Evolutionary conservation across 2,797 vertebrate species (phyloP), one percentile per base, ranked within the genome.

Genomic region (Cyprinodon diabolis): DNA sequence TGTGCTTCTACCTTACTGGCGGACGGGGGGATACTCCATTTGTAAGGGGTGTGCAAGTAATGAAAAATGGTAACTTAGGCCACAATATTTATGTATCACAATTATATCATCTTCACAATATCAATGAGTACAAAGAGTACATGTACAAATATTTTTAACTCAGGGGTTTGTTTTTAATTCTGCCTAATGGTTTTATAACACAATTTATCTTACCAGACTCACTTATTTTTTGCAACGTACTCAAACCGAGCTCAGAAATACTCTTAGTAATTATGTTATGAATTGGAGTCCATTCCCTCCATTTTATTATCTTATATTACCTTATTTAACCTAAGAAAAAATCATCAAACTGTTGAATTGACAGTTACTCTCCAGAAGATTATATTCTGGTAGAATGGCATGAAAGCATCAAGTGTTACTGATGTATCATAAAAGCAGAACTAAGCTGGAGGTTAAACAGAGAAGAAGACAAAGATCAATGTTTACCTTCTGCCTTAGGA

Each of bases 401-500:
- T 69, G 25, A 73, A 21, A 23, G 6, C 35, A 72, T 69, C 65
- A 66, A 9, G 48, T 30, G 13, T 21, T 48, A 65, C 45, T 63
- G 23, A 58, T 69, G n/a, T 78, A 13, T 17, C 19, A 19, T 37
- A 66, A 40, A 66, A 45, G 13, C 72, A 63, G 2, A 71, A 66
- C 15, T 23, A 37, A 9, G 17, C 40, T 72, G 0, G 19, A 66
- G 55, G 78, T 82, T 84, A 79, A 79, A 76, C 72, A 73, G 70
- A 80, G 11, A 72, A 54, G 80, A 73, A 77, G 76, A 71, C 57
- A 40, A 57, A 84, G 75, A 2, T 43, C 7, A 72, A 77, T 79
- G 37, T 81, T 82, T 76, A 77, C 40, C 23, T 68, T 49, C 43
- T 74, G 79, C 73, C 23, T 60, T 4, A 21, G 23, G 37, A 12